Evolutionary conservation across 2,888 invertebrate genomes (phyloP), one percentile per base, ranked within the genome.

Genomic region (Pterobdella sp.): DNA sequence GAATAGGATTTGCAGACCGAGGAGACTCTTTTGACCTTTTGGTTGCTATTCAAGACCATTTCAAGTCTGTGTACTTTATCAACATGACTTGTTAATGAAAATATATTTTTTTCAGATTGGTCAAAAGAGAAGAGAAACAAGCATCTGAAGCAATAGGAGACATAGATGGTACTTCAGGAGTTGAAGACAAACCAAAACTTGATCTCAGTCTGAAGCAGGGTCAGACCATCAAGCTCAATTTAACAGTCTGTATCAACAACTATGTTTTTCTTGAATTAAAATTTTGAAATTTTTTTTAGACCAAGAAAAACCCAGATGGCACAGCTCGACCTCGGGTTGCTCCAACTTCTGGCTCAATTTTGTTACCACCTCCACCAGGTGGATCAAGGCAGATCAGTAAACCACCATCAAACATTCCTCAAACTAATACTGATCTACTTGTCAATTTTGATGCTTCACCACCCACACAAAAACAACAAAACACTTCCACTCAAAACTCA

Each of bases 1-100:
- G 98, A 0, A 87, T 97, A 72, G 98, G 98, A 18, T 99, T 97
- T 86, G 91, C 93, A 0, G 98, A 98, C 84, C 88, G 98, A 78
- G 93, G 95, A 32, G 98, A 99, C 85, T 95, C 97, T 68, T 98
- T 98, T 86, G 98, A 99, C 86, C 87, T 99, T 76, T 97, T 98
- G 86, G 98, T 99, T 36, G 91, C 97, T 56, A 86, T 99, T 72
- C 98, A 97, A 86, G 95, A 96, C 84, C 95, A 96, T 83, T 97
- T 97, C 82, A 97, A 97, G 86, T 85, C 78, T 80, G 68, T 74
- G n/a, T 37, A 37, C 26, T 36, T 3, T 10, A 29, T 14, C 37
- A 10, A 36, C n/a, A 68, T 68, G 26, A 68, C 7, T 64, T 14
- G 14, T 35, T 22, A 10, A 66, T 35, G n/a, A 18, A 66, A 14